phyloP scores from a whole-genome alignment of 2,113 vertebrate species.

The Cyanocitta stelleri region DNA sequence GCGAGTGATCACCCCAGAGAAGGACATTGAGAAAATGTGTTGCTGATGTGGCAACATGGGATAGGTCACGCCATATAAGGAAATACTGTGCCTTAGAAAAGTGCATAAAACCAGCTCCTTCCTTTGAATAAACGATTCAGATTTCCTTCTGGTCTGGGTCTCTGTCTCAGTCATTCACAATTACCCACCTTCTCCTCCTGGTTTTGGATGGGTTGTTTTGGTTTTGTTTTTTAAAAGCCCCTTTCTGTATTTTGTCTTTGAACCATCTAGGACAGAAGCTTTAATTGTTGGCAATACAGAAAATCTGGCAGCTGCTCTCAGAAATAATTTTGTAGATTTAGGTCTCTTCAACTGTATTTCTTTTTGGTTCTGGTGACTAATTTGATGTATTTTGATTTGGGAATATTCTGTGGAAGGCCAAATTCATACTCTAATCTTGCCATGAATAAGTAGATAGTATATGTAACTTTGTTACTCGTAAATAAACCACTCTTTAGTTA shows the following conservation, averaged over 20 bases:
- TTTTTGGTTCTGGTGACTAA: neutral
- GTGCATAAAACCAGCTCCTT: no score
- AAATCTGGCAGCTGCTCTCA: neutral
- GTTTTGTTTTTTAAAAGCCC: neutral
- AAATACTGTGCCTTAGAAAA: no score
- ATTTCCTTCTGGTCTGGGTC: no score
- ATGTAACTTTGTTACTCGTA: neutral
- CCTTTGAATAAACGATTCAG: no score
- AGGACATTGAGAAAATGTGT: no score
- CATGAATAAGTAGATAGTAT: neutral
- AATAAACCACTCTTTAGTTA: neutral
- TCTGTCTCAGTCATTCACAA: no score
- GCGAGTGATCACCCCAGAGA: no score
- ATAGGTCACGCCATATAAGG: no score
- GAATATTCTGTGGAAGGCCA: neutral
- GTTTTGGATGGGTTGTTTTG: neutral
- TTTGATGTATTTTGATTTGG: neutral
- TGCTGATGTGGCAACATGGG: no score
- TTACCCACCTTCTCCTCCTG: neutral
- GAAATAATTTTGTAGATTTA: neutral
- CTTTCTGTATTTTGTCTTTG: neutral
- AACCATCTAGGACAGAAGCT: neutral
- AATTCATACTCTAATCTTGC: neutral
- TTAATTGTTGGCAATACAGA: neutral
- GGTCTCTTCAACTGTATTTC: neutral